Evolutionary conservation across 2,797 vertebrate species (phyloP).

Genomic region (Anniella stebbinsi): DNA sequence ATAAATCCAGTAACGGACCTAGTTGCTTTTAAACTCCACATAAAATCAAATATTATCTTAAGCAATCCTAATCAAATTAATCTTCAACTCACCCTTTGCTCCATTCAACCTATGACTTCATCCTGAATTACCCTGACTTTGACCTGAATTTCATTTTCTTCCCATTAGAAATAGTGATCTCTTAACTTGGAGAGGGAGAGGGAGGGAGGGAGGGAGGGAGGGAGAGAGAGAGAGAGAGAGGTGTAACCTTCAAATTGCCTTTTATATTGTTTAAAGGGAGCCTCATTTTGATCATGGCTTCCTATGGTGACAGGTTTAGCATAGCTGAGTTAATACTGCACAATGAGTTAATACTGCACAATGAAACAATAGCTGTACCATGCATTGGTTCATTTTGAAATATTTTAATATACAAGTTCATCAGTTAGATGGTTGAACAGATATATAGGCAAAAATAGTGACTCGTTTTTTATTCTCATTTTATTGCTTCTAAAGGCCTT

Average conservation of each 20-base stretch:
- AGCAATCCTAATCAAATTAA: constrained; percentile 84
- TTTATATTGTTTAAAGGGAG: constrained; percentile 70
- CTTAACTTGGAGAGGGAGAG: constrained; percentile 61
- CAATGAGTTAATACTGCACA: constrained; percentile 54
- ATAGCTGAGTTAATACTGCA: constrained; percentile 36
- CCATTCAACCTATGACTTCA: constrained; percentile 79
- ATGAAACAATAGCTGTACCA: constrained; percentile 36
- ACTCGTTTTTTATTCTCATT: not conserved
- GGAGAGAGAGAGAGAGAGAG: not conserved
- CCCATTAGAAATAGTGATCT: constrained; percentile 69
- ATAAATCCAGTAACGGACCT: constrained; percentile 59
- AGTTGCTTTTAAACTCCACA: constrained; percentile 72
- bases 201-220: no score
- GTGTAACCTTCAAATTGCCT: constrained; percentile 74
- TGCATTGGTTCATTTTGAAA: not conserved
- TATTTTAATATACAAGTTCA: not conserved
- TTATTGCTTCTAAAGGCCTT: not conserved
- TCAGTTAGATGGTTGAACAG: not conserved
- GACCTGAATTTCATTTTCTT: constrained; percentile 78
- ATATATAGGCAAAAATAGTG: not conserved
- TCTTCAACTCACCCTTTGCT: constrained; percentile 78
- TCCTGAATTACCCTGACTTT: constrained; percentile 68
- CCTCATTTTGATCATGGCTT: constrained; percentile 68
- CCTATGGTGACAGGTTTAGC: constrained; percentile 50
- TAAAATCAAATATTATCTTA: constrained; percentile 85